Base-by-base conservation (phyloP, 2,888 invertebrate genomes). In the Melanotus villosus region DNA sequence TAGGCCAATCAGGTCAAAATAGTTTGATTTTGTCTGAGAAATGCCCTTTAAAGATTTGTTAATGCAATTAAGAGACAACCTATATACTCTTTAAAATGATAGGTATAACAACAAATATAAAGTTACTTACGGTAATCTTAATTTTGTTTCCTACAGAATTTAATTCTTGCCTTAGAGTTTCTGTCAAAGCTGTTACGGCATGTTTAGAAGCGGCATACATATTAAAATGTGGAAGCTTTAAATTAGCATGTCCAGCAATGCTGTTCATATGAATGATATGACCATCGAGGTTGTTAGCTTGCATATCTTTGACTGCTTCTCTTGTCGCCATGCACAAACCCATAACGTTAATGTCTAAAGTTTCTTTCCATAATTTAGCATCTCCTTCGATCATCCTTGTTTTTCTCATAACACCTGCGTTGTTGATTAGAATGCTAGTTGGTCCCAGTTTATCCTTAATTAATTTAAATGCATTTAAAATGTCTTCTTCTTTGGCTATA, bases 121-220 rank as follows among this genome's bases (percentile, higher is more conserved):
- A n/a, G n/a, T 1, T 47, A 52, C 80, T 76, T 74, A 85, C 85
- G 60, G 85, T 82, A 1, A 85, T 71, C 74, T 85, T 84, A 23
- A 87, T 84, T 50, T 82, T 80, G n/a, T 83, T 74, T 6, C 82
- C 80, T 2, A 75, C 73, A 0, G 73, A 77, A 1, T 79, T 74
- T 9, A 89, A 75, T 76, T 89, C 89, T 70, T 84, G 81, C n/a
- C 88, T 80, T 4, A 88, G 71, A 1, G 86, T 86, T 59, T 86
- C 85, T 0, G 86, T 82, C 54, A 88, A 77, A 0, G 86, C 86
- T 2, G 84, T 85, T 12, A 88, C 82, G 1, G 87, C 88, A 75
- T 83, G 86, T 78, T 89, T 89, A 19, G 87, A 87, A 0, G 86
- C 86, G n/a, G 83, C 75, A 77, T 89, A 89, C 70, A 88, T 57